Evolutionary conservation across 2,113 vertebrate genomes (phyloP).

Genomic region (Donacobius atricapilla): DNA sequence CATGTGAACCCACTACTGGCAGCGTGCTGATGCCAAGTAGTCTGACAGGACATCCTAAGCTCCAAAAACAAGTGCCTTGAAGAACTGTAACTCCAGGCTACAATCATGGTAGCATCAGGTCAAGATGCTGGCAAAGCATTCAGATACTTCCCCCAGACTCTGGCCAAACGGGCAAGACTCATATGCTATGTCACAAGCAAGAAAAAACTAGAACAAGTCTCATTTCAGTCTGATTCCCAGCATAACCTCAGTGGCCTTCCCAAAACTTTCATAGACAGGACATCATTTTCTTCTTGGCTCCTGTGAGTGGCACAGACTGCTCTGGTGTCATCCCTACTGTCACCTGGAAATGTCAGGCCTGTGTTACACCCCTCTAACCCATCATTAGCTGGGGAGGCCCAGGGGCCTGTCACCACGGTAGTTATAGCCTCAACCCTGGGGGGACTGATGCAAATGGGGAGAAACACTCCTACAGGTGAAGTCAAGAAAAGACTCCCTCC

Average conservation of each 20-base stretch:
- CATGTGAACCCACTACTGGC: not conserved
- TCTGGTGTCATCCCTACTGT: not conserved
- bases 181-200: not conserved
- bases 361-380: not conserved
- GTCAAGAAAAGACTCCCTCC: not conserved
- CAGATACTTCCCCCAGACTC: not conserved
- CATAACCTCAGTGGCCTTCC: not conserved
- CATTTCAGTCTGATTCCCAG: not conserved
- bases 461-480: not conserved
- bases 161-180: not conserved
- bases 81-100: not conserved
- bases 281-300: not conserved
- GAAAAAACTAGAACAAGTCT: not conserved
- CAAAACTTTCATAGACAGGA: not conserved
- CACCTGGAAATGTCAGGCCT: not conserved
- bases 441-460: not conserved
- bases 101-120: not conserved
- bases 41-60: not conserved
- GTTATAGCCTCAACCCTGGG: not conserved
- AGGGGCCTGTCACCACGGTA: not conserved
- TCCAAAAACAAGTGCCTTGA: not conserved
- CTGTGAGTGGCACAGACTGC: not conserved
- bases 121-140: not conserved
- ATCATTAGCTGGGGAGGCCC: not conserved
- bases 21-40: rapidly evolving